Conservation (phyloP, 1,140 invertebrate species). For the Macrosteles quadrilineatus region DNA sequence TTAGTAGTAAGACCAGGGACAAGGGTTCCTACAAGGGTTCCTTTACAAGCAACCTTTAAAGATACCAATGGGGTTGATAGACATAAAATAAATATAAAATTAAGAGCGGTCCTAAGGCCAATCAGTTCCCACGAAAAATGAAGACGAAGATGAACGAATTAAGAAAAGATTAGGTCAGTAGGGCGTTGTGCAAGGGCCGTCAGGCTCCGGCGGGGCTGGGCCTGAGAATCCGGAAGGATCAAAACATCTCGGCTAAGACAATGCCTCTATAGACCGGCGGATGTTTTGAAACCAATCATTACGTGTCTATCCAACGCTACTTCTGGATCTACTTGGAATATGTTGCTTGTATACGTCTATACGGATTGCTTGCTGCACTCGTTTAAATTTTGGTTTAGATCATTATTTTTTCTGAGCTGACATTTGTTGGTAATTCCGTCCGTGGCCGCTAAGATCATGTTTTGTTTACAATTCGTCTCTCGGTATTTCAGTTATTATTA, state of each 20-base stretch:
- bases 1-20: too few relatives aligned
- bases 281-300: constrained; percentile 13
- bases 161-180: not conserved
- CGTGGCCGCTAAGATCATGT: too few relatives aligned
- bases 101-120: too few relatives aligned
- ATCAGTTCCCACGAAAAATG: not conserved
- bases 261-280: not conserved
- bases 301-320: not conserved
- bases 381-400: not conserved
- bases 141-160: not conserved
- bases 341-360: not conserved
- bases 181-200: not conserved
- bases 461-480: too few relatives aligned
- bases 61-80: too few relatives aligned
- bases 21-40: too few relatives aligned
- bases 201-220: not conserved
- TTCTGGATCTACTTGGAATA: not conserved
- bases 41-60: too few relatives aligned
- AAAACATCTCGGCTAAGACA: not conserved
- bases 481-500: too few relatives aligned
- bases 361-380: not conserved
- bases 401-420: not conserved
- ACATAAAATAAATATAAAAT: too few relatives aligned
- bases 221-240: constrained; percentile 18
- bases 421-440: too few relatives aligned